These are phyloP conservation scores for Colinus virginianus DNA, from an alignment of 2,113 vertebrate species.

Conservation along the genomic window DNA sequence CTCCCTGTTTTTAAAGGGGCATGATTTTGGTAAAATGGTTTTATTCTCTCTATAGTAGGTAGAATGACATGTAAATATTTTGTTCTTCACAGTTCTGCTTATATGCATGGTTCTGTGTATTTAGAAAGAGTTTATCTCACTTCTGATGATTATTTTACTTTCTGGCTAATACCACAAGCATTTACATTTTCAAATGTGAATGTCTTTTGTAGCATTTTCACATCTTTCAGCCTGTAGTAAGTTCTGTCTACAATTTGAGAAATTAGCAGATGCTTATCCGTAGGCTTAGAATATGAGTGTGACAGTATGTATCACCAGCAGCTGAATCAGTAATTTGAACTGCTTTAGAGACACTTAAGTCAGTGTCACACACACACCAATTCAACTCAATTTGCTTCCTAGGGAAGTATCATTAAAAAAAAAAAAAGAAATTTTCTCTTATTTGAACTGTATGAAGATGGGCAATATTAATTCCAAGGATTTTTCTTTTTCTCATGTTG, in stretches of 20 bases:
- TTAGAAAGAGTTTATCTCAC: background rate
- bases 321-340: background rate
- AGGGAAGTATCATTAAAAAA: background rate
- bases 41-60: background rate
- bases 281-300: background rate
- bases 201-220: background rate
- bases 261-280: background rate
- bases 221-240: background rate
- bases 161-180: background rate
- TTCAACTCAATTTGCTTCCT: background rate
- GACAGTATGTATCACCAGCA: background rate
- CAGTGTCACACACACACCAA: background rate
- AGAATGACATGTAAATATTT: background rate
- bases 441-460: background rate
- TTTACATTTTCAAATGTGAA: background rate
- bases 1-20: background rate
- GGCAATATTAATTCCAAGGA: background rate
- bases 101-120: background rate
- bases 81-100: background rate
- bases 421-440: background rate
- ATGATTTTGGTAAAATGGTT: background rate
- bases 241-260: background rate
- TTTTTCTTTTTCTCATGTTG: background rate
- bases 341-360: background rate
- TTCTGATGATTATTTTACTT: background rate